Percentiles rank a stretch among this genome's conserved stretches.
Conservation (phyloP, 2,113 vertebrate genomes). For the Alethe castanea region DNA sequence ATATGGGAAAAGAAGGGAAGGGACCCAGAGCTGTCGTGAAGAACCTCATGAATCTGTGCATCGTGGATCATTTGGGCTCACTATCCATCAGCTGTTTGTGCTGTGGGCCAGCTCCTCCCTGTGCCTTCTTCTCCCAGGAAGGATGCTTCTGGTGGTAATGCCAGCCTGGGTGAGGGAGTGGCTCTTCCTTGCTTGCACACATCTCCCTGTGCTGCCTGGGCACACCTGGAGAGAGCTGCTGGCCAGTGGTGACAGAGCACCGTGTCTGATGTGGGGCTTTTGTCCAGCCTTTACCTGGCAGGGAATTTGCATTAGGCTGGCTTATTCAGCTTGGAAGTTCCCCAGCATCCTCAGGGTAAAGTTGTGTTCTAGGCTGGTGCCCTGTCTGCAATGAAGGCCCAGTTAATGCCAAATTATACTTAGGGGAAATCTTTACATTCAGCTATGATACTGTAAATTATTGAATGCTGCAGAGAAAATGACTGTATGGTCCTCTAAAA, state of each 20-base stretch:
- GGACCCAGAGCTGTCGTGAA: neutral
- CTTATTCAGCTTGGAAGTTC: slow-evolving; percentile 36
- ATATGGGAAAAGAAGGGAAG: neutral
- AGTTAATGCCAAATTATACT: slow-evolving; percentile 61
- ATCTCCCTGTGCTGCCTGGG: neutral
- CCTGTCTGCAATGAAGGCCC: slow-evolving; percentile 56
- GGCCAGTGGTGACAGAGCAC: neutral
- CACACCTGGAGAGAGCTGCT: neutral
- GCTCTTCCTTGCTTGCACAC: neutral
- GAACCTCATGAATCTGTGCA: neutral
- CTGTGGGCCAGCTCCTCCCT: neutral
- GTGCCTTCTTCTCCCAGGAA: neutral
- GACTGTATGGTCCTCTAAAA: slow-evolving; percentile 15
- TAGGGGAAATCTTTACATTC: slow-evolving; percentile 58
- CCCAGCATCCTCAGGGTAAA: slow-evolving; percentile 29
- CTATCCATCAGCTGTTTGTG: rapidly evolving
- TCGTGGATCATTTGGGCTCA: neutral
- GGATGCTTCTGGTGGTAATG: neutral
- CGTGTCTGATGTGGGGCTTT: neutral
- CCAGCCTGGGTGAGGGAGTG: neutral
- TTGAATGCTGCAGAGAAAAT: slow-evolving; percentile 45
- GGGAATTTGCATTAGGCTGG: slow-evolving; percentile 47
- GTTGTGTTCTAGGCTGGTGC: slow-evolving; percentile 30
- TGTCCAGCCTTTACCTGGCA: neutral
- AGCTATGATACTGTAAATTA: slow-evolving; percentile 53